phyloP scores from a whole-genome alignment of 1,140 invertebrate genomes.

The Lordiphosa clarofinis region DNA sequence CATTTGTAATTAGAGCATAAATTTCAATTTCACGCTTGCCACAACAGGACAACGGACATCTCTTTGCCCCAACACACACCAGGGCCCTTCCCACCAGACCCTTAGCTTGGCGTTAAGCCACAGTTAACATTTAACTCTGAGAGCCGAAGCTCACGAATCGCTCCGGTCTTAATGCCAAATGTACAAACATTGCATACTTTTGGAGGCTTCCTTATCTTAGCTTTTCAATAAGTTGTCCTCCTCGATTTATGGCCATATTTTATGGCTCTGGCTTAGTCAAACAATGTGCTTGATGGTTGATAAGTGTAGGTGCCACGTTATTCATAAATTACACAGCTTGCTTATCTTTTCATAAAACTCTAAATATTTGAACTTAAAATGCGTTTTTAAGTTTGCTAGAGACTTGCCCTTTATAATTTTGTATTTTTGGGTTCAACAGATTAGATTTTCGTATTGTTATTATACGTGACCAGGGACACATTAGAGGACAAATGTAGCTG shows the following conservation, averaged over 20 bases:
- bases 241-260: constrained; percentile 62
- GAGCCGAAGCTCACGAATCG: constrained; percentile 25
- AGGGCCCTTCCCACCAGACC: not conserved
- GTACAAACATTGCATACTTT: constrained; percentile 23
- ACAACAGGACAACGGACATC: constrained; percentile 11
- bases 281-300: constrained; percentile 52
- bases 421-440: too few relatives aligned
- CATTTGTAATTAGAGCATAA: constrained; percentile 63
- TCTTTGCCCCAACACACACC: too few relatives aligned
- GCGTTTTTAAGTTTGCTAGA: too few relatives aligned
- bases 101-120: constrained; percentile 21
- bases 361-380: too few relatives aligned
- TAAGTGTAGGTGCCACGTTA: constrained; percentile 52
- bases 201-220: constrained; percentile 35
- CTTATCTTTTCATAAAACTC: not conserved
- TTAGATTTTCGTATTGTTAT: too few relatives aligned
- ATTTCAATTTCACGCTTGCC: constrained; percentile 69
- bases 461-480: too few relatives aligned
- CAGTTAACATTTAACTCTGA: constrained; percentile 43
- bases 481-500: too few relatives aligned
- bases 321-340: constrained; percentile 6
- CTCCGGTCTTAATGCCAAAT: constrained; percentile 32
- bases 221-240: constrained; percentile 59
- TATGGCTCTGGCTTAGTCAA: constrained; percentile 40
- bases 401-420: too few relatives aligned